Evolutionary conservation across 2,888 invertebrate genomes (phyloP).

Genomic region (Eucera pruinosa): DNA sequence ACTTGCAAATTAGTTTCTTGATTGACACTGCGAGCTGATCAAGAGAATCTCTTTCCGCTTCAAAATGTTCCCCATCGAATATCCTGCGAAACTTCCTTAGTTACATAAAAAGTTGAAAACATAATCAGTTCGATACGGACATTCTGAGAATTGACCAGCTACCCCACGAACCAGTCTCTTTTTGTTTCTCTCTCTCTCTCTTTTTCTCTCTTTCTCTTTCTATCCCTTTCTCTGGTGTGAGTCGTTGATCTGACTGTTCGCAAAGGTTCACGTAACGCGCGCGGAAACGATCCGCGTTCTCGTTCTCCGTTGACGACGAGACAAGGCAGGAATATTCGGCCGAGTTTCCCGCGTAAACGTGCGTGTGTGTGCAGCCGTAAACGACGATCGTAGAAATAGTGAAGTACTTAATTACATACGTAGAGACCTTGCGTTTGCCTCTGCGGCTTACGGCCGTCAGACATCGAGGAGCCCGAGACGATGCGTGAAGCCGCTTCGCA

Average conservation of each 20-base stretch:
- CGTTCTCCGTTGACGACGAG: conserved; percentile 9
- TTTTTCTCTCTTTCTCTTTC: conserved; percentile 62
- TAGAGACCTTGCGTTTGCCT: conserved; percentile 25
- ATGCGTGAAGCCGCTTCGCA: conserved; percentile 32
- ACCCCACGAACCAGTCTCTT: conserved; percentile 17
- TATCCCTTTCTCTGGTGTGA: conserved; percentile 68
- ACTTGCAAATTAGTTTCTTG: conserved; percentile 24
- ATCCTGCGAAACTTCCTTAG: neutral
- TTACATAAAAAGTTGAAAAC: too few species aligned
- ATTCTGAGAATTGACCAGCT: conserved; percentile 20
- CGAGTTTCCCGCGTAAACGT: conserved; percentile 32
- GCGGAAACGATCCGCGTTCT: conserved; percentile 29
- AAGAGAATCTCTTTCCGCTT: neutral
- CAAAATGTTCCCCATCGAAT: neutral
- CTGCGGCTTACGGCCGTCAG: conserved; percentile 50
- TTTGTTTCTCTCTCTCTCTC: conserved; percentile 49
- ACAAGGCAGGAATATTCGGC: conserved; percentile 10
- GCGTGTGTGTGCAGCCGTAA: conserved; percentile 51
- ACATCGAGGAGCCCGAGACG: conserved; percentile 40
- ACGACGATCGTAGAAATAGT: conserved; percentile 61
- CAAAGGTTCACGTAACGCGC: conserved; percentile 63
- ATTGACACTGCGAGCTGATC: neutral
- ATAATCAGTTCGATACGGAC: too few species aligned
- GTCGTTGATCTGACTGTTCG: conserved; percentile 69
- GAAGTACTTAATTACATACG: conserved; percentile 46